Conservation (phyloP, 2,888 invertebrate genomes). For the Euclidia mi region DNA sequence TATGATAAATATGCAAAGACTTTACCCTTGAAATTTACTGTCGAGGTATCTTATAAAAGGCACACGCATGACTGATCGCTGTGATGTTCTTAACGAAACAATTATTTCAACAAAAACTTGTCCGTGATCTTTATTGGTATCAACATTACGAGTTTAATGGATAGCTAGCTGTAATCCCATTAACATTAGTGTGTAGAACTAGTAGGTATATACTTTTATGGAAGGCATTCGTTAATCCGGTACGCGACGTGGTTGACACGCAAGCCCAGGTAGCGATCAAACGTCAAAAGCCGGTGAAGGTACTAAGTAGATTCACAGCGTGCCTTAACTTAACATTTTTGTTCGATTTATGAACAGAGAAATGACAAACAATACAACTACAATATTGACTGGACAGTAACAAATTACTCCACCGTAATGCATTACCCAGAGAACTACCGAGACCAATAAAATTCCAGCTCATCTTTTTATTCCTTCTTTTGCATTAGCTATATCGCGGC, state of each 20-base stretch:
- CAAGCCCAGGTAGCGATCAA: slow-evolving; percentile 69
- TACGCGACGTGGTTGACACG: slow-evolving; percentile 75
- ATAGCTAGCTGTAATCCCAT: slow-evolving; percentile 76
- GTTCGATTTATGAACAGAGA: slow-evolving; percentile 26
- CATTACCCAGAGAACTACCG: no score
- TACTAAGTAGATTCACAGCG: slow-evolving; percentile 37
- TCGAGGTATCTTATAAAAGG: neutral
- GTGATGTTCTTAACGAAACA: slow-evolving; percentile 43
- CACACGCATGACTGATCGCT: slow-evolving; percentile 30
- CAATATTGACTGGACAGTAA: slow-evolving; percentile 3
- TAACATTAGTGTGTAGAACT: slow-evolving; percentile 75
- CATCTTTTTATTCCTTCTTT: no score
- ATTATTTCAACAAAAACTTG: slow-evolving; percentile 56
- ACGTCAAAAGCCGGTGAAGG: slow-evolving; percentile 45
- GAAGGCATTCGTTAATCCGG: slow-evolving; percentile 79
- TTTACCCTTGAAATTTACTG: no score
- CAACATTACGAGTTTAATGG: slow-evolving; percentile 75
- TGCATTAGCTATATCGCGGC: no score
- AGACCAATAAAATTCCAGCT: no score
- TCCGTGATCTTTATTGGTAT: slow-evolving; percentile 76
- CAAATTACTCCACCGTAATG: no score
- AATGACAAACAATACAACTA: slow-evolving; percentile 12
- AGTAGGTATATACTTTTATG: slow-evolving; percentile 75
- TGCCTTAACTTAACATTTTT: slow-evolving; percentile 30
- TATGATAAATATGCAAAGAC: no score